A percentile compares a stretch with the other conserved stretches of the same genome.
Evolutionary conservation across 2,113 vertebrate genomes (phyloP).

Genomic region (Lonchura striata): DNA sequence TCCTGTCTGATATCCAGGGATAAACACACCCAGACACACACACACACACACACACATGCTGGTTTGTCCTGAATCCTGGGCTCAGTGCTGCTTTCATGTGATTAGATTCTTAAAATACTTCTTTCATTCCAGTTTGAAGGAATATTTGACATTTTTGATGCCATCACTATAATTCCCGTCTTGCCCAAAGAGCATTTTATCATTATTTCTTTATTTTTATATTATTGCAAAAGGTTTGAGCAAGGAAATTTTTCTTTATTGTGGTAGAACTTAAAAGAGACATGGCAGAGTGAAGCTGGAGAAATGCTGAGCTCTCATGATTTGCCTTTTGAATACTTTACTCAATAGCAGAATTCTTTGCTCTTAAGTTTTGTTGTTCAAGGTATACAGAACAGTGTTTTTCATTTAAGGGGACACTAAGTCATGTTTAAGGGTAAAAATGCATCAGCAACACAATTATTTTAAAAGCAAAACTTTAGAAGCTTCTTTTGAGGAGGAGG

Average conservation of each 20-base stretch:
- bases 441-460: background rate
- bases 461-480: background rate
- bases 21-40: constrained; percentile 10
- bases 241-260: background rate
- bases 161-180: background rate
- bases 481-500: background rate
- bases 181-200: background rate
- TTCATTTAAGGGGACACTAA: background rate
- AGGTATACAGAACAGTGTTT: background rate
- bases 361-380: background rate
- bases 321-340: background rate
- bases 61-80: background rate
- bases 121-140: background rate
- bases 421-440: background rate
- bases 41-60: background rate
- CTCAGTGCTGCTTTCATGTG: background rate
- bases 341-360: background rate
- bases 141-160: background rate
- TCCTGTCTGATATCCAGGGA: constrained; percentile 63
- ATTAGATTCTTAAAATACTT: background rate
- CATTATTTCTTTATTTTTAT: background rate
- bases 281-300: background rate
- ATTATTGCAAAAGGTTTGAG: background rate
- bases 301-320: background rate
- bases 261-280: background rate